Evolutionary conservation across 37 sponge, comb jelly and placozoan genomes (phyloP).

Genomic region (Oopsacas minuta): DNA sequence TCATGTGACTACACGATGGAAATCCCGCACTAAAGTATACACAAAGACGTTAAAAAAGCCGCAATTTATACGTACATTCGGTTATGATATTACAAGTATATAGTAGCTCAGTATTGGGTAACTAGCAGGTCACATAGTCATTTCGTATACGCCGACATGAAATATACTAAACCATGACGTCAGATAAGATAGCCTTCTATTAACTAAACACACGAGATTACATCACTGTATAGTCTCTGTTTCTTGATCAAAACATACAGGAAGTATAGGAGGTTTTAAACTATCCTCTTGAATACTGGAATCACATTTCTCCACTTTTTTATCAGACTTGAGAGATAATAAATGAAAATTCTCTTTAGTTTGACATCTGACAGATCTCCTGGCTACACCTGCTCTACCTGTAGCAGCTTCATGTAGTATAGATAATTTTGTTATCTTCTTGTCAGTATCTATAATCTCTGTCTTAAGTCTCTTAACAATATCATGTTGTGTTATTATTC

Average conservation of each 20-base stretch:
- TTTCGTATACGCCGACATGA: no score
- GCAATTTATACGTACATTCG: no score
- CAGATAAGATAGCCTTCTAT: no score
- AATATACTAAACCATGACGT: no score
- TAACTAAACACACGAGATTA: no score
- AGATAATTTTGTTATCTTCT: background rate
- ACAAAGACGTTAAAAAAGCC: no score
- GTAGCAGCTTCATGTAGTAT: background rate
- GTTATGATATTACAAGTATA: no score
- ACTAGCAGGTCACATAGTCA: no score
- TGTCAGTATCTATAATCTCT: background rate
- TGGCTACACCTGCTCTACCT: background rate
- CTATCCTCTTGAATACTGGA: slow-evolving; percentile 1
- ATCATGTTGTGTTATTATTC: background rate
- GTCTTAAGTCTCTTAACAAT: background rate
- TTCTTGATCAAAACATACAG: background rate
- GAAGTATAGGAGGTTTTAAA: background rate
- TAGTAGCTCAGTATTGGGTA: no score
- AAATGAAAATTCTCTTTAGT: background rate
- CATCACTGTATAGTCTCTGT: background rate
- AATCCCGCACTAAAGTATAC: no score
- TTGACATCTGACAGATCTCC: slow-evolving; percentile 2
- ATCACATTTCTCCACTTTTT: background rate
- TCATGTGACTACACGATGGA: no score
- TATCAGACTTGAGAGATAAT: background rate